Evolutionary conservation across 2,888 invertebrate genomes (phyloP).

Genomic region (Geotrupes spiniger): DNA sequence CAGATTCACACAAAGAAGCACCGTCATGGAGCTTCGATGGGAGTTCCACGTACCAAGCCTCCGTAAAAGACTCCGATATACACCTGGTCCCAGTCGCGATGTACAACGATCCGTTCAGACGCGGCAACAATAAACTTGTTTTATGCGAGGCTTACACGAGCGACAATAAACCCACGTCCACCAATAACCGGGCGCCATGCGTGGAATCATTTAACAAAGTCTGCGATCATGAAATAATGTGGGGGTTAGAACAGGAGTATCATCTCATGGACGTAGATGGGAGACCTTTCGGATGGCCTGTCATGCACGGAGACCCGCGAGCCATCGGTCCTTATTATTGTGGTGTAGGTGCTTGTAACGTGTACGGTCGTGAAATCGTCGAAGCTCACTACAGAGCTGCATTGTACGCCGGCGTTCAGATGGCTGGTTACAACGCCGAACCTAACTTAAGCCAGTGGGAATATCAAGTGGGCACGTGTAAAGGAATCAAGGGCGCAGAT

Average conservation of each 20-base stretch:
- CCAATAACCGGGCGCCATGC: constrained; percentile 39
- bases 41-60: constrained; percentile 66
- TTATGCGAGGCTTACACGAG: constrained; percentile 73
- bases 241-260: constrained; percentile 72
- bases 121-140: constrained; percentile 69
- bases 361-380: constrained; percentile 76
- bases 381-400: constrained; percentile 79
- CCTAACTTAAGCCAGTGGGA: constrained; percentile 74
- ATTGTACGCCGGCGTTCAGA: constrained; percentile 73
- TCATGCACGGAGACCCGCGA: constrained; percentile 61
- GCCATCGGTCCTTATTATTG: constrained; percentile 82
- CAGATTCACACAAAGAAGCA: constrained; percentile 58
- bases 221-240: constrained; percentile 65
- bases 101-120: constrained; percentile 78
- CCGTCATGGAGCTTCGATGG: constrained; percentile 79
- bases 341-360: constrained; percentile 74
- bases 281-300: constrained; percentile 73
- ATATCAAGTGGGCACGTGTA: constrained; percentile 63
- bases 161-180: constrained; percentile 60
- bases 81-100: constrained; percentile 73
- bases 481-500: constrained; percentile 59
- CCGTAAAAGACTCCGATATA: constrained; percentile 68
- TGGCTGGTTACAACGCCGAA: constrained; percentile 79
- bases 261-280: constrained; percentile 56
- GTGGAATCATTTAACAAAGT: constrained; percentile 57